A percentile compares a stretch with the other conserved stretches of the same genome.
Evolutionary conservation across 2,113 vertebrate species (phyloP).

Genomic region (Zosterops borbonicus): DNA sequence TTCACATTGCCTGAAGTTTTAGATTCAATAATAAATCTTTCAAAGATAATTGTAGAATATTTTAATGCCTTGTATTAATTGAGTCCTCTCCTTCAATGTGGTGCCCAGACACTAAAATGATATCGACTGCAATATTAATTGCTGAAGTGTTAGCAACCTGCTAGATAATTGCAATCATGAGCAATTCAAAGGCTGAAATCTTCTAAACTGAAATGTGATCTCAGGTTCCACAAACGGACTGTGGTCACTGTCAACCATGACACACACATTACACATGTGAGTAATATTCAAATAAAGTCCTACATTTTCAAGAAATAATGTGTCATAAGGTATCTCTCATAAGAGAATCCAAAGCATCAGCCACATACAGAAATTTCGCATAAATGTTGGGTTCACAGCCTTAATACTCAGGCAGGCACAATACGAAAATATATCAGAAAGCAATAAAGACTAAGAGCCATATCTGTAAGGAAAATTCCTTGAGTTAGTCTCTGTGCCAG

Average conservation of each 20-base stretch:
- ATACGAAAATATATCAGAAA: not conserved
- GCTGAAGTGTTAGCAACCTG: not conserved
- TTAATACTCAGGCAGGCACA: not conserved
- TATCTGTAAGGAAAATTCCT: not conserved
- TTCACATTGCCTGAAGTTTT: not conserved
- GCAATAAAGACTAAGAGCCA: not conserved
- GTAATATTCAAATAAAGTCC: not conserved
- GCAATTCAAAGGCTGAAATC: not conserved
- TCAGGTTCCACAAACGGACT: not conserved
- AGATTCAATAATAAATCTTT: not conserved
- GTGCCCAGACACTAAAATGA: not conserved
- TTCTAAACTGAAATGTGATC: not conserved
- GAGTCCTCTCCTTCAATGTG: not conserved
- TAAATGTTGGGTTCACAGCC: not conserved
- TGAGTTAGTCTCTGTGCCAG: not conserved
- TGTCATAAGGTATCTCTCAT: not conserved
- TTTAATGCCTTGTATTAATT: not conserved
- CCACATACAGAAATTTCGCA: not conserved
- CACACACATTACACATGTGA: accelerated
- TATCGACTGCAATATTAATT: not conserved
- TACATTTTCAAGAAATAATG: not conserved
- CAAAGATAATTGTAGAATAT: not conserved
- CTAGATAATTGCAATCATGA: not conserved
- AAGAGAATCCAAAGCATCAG: not conserved
- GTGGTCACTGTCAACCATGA: not conserved